phyloP scores from a whole-genome alignment of 2,888 invertebrate genomes.

The Odontocolon sp. region DNA sequence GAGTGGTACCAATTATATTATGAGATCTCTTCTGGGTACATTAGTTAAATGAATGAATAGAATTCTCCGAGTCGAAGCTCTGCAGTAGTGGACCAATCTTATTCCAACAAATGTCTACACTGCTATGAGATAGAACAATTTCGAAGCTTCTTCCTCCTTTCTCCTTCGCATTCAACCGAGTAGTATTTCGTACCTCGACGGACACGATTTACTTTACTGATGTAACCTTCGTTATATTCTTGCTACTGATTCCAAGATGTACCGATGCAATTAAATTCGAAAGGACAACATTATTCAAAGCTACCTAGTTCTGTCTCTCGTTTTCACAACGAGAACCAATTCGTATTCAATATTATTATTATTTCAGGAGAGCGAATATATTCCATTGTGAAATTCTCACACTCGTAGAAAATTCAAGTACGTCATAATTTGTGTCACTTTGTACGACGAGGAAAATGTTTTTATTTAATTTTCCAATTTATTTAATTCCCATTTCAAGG shows the following conservation, averaged over 20 bases:
- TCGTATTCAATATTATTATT: conserved; percentile 7
- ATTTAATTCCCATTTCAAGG: too few relatives aligned
- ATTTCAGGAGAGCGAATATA: not conserved
- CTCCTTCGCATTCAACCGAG: too few relatives aligned
- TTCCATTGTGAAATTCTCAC: conserved; percentile 13
- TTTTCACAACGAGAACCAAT: conserved; percentile 9
- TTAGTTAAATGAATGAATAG: conserved; percentile 15
- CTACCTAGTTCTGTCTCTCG: not conserved
- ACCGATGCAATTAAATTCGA: conserved; percentile 15
- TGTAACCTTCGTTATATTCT: conserved; percentile 35
- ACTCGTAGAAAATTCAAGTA: not conserved
- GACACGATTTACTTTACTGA: conserved; percentile 5
- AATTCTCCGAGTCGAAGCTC: not conserved
- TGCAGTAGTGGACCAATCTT: too few relatives aligned
- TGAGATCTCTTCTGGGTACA: not conserved
- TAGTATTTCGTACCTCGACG: too few relatives aligned
- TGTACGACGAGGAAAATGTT: too few relatives aligned
- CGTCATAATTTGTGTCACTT: too few relatives aligned
- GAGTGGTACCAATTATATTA: conserved; percentile 37
- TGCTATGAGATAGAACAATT: not conserved
- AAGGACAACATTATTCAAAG: conserved; percentile 23
- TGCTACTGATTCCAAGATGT: conserved; percentile 16
- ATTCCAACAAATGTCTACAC: not conserved
- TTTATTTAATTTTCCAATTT: too few relatives aligned
- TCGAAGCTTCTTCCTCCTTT: not conserved